A percentile compares a stretch with the other conserved stretches of the same genome.
Conservation (phyloP, 2,888 invertebrate genomes). For the Philaethria dido region DNA sequence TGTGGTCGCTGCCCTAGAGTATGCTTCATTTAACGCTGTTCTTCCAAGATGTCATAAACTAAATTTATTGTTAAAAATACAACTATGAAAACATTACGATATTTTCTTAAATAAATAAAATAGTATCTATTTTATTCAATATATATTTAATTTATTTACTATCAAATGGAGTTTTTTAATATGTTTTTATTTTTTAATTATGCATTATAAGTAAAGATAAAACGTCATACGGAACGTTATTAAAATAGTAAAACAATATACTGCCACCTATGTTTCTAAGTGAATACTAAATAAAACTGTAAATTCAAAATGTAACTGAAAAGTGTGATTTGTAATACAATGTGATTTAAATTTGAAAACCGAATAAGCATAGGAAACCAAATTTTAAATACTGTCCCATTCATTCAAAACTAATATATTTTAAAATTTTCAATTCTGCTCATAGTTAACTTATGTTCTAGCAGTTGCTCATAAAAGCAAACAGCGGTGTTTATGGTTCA, state of each 20-base stretch:
- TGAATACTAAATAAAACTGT: background rate
- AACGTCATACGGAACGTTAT: conserved; percentile 14
- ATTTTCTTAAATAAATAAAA: background rate
- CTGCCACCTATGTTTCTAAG: background rate
- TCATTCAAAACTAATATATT: too few relatives aligned
- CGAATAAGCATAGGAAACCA: too few relatives aligned
- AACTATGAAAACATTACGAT: too few relatives aligned
- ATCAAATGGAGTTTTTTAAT: background rate
- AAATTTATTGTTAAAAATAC: conserved; percentile 14
- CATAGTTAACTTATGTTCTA: too few relatives aligned
- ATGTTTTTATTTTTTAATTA: background rate
- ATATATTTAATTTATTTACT: background rate
- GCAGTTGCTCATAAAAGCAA: too few relatives aligned
- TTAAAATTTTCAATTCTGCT: background rate
- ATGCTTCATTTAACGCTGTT: conserved; percentile 58
- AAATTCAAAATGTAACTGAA: conserved; percentile 11
- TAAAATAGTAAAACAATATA: conserved; percentile 4
- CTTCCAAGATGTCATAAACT: conserved; percentile 32
- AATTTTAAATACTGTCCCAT: too few relatives aligned
- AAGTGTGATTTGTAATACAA: background rate
- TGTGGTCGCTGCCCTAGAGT: conserved; percentile 74
- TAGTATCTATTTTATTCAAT: background rate
- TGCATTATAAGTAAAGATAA: background rate
- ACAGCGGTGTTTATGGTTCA: background rate
- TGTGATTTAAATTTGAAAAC: background rate